A percentile compares a stretch with the other conserved stretches of the same genome.
phyloP scores from a whole-genome alignment of 2,797 vertebrate genomes.

The Sternarchorhynchus goeldii region DNA sequence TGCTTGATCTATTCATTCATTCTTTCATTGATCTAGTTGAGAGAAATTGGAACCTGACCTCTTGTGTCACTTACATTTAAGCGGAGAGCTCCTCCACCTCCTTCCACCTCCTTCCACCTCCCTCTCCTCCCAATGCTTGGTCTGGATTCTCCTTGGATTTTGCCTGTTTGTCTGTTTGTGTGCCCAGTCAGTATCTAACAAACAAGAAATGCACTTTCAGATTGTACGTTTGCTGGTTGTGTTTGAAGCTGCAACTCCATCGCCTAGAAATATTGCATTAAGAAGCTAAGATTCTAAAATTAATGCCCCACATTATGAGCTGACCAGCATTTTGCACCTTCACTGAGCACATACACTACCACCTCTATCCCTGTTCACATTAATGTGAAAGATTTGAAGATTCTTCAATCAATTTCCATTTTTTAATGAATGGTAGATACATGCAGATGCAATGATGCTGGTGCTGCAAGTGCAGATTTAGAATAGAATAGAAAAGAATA shows the following conservation, averaged over 20 bases:
- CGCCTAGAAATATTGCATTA: no score
- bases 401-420: no score
- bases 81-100: background rate
- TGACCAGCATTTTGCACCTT: no score
- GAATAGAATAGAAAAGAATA: no score
- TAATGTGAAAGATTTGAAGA: no score
- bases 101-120: no score
- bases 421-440: background rate
- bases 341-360: no score
- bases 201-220: background rate
- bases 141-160: background rate
- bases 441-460: conserved; percentile 14
- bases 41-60: conserved; percentile 43
- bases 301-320: no score
- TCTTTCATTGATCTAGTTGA: conserved; percentile 55
- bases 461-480: background rate
- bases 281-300: no score
- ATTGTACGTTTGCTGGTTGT: background rate
- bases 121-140: background rate
- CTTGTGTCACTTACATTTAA: conserved; percentile 16
- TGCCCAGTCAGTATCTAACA: background rate
- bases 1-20: conserved; percentile 58
- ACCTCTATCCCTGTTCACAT: no score
- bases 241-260: background rate
- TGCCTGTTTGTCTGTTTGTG: background rate